Conservation (phyloP, 2,113 vertebrate genomes). For the Laticauda colubrina region DNA sequence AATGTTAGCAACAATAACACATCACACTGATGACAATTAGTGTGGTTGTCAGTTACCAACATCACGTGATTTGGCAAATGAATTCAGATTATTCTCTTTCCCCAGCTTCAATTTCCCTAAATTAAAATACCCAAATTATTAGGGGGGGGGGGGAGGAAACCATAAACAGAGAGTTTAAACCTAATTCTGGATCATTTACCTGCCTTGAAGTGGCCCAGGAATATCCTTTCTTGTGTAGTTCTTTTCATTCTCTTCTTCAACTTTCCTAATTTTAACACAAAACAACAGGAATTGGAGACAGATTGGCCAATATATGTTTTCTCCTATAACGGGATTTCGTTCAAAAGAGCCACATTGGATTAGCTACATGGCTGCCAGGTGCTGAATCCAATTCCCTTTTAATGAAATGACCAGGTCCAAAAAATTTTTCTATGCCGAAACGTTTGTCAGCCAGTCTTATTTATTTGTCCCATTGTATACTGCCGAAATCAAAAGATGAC, state of each 20-base stretch:
- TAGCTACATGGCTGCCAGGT: neutral
- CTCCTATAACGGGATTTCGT: neutral
- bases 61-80: neutral
- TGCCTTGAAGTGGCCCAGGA: slow-evolving; percentile 91
- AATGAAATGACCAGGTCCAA: neutral
- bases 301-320: slow-evolving; percentile 5
- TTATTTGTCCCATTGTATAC: neutral
- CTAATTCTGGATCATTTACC: slow-evolving; percentile 67
- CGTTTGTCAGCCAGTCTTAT: neutral
- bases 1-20: neutral
- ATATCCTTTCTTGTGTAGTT: slow-evolving; percentile 78
- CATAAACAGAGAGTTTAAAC: neutral
- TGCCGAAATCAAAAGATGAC: neutral
- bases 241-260: slow-evolving; percentile 74
- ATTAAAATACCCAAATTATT: neutral
- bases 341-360: neutral
- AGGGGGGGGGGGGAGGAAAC: too few relatives aligned
- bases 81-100: neutral
- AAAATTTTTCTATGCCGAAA: neutral
- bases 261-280: slow-evolving; percentile 70
- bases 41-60: neutral
- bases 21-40: neutral
- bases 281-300: slow-evolving; percentile 20
- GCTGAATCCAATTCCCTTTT: neutral
- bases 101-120: neutral